These are phyloP conservation scores for Melanostoma mellinum DNA, from an alignment of 2,888 invertebrate species.

Conservation along the genomic window DNA sequence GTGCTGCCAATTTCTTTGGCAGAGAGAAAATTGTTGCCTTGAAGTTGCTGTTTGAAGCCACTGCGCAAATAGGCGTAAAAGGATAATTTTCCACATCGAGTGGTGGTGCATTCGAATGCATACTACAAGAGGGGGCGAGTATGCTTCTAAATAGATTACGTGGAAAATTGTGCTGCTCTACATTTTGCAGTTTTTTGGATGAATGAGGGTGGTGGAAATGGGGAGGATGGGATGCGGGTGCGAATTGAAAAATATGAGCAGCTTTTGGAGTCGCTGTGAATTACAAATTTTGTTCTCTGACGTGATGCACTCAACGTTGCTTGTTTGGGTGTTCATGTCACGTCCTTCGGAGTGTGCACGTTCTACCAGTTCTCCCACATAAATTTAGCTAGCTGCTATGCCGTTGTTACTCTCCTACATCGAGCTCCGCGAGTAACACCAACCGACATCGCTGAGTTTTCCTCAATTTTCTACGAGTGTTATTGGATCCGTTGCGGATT, in stretches of 20 bases:
- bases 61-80: conserved; percentile 71
- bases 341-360: conserved; percentile 51
- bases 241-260: conserved; percentile 72
- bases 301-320: conserved; percentile 71
- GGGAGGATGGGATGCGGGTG: conserved; percentile 26
- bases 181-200: conserved; percentile 46
- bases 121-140: conserved; percentile 32
- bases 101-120: conserved; percentile 72
- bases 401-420: not conserved
- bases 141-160: conserved; percentile 70
- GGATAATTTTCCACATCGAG: conserved; percentile 73
- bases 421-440: not conserved
- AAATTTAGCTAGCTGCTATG: conserved; percentile 57
- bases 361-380: conserved; percentile 48
- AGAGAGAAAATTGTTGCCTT: conserved; percentile 43
- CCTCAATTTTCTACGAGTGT: conserved; percentile 64
- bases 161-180: conserved; percentile 72
- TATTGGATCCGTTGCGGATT: conserved; percentile 67
- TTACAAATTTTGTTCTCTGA: conserved; percentile 71
- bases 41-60: conserved; percentile 42
- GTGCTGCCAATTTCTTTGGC: conserved; percentile 45
- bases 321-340: conserved; percentile 68
- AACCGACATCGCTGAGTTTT: conserved; percentile 31
- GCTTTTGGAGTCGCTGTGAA: conserved; percentile 71
- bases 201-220: not conserved